A percentile compares a stretch with the other conserved stretches of the same genome.
phyloP scores from a whole-genome alignment of 2,113 vertebrate species.

The Halichoerus grypus region DNA sequence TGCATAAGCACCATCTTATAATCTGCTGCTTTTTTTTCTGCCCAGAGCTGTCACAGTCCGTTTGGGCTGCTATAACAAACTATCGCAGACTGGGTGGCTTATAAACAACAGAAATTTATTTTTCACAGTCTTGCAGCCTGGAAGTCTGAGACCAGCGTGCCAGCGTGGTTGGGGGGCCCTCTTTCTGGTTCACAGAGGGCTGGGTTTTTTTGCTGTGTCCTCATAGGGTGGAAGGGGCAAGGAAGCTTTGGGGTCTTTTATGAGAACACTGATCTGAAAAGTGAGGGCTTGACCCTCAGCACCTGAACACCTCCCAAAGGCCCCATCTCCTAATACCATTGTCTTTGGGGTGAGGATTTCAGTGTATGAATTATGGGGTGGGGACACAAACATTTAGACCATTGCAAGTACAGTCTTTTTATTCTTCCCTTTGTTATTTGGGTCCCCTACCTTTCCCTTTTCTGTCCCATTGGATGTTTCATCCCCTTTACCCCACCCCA shows the following conservation, averaged over 20 bases:
- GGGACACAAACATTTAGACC: not conserved
- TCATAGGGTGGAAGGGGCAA: not conserved
- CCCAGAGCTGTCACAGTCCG: not conserved
- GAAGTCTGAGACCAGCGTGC: not conserved
- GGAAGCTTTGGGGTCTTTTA: not conserved
- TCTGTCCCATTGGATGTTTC: not conserved
- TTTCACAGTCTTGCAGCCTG: not conserved
- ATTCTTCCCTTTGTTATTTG: not conserved
- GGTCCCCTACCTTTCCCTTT: not conserved
- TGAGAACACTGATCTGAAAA: not conserved
- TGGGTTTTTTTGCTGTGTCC: not conserved
- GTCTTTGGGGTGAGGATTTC: not conserved
- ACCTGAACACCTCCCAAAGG: not conserved
- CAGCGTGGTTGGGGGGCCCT: not conserved
- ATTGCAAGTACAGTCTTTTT: not conserved
- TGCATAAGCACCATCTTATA: not conserved
- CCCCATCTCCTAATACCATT: not conserved
- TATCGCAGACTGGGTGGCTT: not conserved
- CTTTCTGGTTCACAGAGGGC: not conserved
- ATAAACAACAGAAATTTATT: not conserved
- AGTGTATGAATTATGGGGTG: not conserved
- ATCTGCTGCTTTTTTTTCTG: not conserved
- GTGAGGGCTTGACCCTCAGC: not conserved
- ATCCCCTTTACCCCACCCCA: fast-evolving
- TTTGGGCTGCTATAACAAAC: not conserved